Percentiles rank a stretch among this genome's conserved stretches.
Conservation (phyloP, 2,797 vertebrate genomes). For the Bovichtus diacanthus region DNA sequence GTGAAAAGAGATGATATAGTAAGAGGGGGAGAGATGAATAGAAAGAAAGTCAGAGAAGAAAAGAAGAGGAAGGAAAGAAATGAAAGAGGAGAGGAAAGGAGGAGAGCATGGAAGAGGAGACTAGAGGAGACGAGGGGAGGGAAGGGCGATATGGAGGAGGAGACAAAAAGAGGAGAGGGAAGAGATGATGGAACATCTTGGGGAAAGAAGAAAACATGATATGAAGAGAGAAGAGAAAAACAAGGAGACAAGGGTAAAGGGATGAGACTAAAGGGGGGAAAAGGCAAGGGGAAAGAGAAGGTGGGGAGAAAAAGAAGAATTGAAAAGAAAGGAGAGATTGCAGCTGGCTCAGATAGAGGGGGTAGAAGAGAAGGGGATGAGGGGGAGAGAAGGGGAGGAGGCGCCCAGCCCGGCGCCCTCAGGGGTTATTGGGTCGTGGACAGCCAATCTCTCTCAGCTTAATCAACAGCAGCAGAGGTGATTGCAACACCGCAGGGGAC, state of each 20-base stretch:
- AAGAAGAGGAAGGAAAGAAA: neutral
- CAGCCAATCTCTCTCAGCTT: slow-evolving; percentile 85
- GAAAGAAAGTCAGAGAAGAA: neutral
- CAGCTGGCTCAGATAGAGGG: slow-evolving; percentile 59
- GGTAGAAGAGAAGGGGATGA: neutral
- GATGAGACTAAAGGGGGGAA: slow-evolving; percentile 15
- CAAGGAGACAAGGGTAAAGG: neutral
- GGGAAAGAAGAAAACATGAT: neutral
- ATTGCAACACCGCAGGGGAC: slow-evolving; percentile 77
- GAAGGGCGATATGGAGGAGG: neutral
- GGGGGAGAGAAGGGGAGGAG: slow-evolving; percentile 5
- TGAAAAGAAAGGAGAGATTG: slow-evolving; percentile 62
- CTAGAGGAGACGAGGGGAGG: neutral
- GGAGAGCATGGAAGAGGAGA: neutral
- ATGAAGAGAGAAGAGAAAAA: slow-evolving; percentile 8
- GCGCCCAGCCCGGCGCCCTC: slow-evolving; percentile 50
- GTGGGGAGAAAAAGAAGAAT: slow-evolving; percentile 23
- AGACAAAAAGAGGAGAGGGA: neutral
- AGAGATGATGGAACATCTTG: neutral
- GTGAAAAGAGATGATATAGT: neutral
- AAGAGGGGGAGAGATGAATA: neutral
- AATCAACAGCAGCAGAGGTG: slow-evolving; percentile 84
- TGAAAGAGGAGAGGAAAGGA: neutral
- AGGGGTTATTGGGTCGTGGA: slow-evolving; percentile 84
- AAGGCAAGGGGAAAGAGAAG: slow-evolving; percentile 15